Evolutionary conservation across 1,140 invertebrate species (phyloP), one percentile per base, ranked within the genome.

Genomic region (Drosophila littoralis): DNA sequence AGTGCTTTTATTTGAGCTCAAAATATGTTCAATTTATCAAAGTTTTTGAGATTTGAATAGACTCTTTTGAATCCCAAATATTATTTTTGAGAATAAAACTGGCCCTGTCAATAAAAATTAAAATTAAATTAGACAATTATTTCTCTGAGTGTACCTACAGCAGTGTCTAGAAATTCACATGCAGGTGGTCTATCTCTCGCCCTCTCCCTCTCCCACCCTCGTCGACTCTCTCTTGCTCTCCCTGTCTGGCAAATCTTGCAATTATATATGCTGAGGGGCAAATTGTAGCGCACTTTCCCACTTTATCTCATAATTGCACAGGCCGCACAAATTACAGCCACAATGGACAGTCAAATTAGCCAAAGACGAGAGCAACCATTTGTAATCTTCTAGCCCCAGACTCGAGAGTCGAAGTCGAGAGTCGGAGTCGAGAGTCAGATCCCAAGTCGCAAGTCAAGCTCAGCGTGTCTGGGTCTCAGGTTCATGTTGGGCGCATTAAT

Each of bases 231-330:
- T 28, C 5, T 35, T 1, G 10, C n/a, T 48, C 3, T 63, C n/a
- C 60, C 78, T 68, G n/a, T 76, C 79, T 88, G 76, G 82, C 82
- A 75, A 86, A 86, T 82, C 72, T 75, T 60, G 35, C 67, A 74
- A 76, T 67, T 69, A 60, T 54, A 43, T 58, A 51, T 36, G 48
- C 45, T 71, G 66, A 45, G 42, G 42, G 35, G 61, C 70, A 80
- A 88, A 89, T 60, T 73, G 48, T 59, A 75, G 69, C 33, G 46
- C 45, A 54, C 40, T 51, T 51, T 77, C 28, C 59, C 46, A 65
- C 45, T 65, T 74, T 81, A 85, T 89, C 85, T 81, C 68, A 90
- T 88, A 88, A 88, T 88, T 88, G 84, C 84, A 70, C 61, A 82
- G 32, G 48, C 60, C 36, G 58, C 43, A 45, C 63, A 66, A 54